These are phyloP conservation scores for Pemphigus obesinymphae DNA, from an alignment of 1,140 invertebrate species.

Conservation along the genomic window DNA sequence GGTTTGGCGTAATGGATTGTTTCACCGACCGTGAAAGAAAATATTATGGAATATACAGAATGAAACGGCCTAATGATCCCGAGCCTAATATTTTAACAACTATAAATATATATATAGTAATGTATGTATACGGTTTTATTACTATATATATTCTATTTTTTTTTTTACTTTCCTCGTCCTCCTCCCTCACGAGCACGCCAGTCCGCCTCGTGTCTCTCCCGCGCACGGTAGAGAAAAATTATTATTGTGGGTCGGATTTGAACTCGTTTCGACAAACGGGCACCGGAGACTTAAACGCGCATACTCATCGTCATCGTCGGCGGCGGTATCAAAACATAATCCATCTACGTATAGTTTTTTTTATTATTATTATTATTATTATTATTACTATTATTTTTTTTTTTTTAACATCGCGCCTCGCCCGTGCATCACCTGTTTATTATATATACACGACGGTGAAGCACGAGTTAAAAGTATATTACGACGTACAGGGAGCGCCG, in stretches of 20 bases:
- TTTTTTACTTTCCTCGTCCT: neutral
- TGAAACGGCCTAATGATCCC: slow-evolving; percentile 36
- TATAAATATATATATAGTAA: slow-evolving; percentile 11
- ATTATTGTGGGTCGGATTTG: slow-evolving; percentile 20
- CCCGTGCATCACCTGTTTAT: neutral
- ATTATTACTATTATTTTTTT: no score
- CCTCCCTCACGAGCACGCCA: neutral
- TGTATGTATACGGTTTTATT: no score
- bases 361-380: no score
- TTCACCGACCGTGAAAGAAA: slow-evolving; percentile 32
- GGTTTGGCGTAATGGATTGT: slow-evolving; percentile 40
- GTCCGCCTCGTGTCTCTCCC: neutral
- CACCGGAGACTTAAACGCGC: slow-evolving; percentile 38
- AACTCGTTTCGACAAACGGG: neutral
- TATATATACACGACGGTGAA: neutral
- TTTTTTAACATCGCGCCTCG: neutral
- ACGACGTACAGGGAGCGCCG: neutral
- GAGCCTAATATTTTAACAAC: slow-evolving; percentile 36
- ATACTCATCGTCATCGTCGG: slow-evolving; percentile 23
- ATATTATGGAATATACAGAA: neutral
- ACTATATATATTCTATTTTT: neutral
- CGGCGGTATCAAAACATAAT: slow-evolving; percentile 30
- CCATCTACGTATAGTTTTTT: neutral
- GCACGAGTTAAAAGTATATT: neutral
- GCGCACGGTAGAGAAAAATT: neutral